A percentile compares a stretch with the other conserved stretches of the same genome.
Evolutionary conservation across 2,113 vertebrate genomes (phyloP).

Genomic region (Pterocles orientalis): DNA sequence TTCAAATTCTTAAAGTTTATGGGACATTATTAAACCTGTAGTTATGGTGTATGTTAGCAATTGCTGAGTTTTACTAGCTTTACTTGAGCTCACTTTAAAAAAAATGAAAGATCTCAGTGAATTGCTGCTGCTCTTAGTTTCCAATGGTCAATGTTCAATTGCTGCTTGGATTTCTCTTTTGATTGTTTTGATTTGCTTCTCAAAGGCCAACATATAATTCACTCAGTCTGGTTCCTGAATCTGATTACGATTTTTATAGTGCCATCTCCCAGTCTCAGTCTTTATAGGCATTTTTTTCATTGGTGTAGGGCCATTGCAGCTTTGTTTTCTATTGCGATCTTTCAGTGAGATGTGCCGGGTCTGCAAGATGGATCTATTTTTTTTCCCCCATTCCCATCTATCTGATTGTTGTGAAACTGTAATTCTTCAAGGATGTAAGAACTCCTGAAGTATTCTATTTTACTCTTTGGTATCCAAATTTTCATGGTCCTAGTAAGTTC

Average conservation of each 20-base stretch:
- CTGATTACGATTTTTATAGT: background rate
- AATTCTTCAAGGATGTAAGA: background rate
- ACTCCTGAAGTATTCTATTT: background rate
- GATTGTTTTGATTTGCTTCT: constrained; percentile 33
- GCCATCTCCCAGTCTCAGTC: background rate
- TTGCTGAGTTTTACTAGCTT: constrained; percentile 43
- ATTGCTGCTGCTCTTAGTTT: background rate
- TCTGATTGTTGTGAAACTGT: background rate
- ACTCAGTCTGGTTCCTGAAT: background rate
- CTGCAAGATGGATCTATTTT: background rate
- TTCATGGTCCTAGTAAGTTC: background rate
- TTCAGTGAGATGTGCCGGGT: background rate
- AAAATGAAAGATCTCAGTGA: background rate
- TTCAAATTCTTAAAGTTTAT: constrained; percentile 16
- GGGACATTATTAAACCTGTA: constrained; percentile 16
- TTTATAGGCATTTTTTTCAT: background rate
- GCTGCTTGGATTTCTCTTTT: constrained; percentile 27
- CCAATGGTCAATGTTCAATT: background rate
- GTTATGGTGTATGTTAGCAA: constrained; percentile 32
- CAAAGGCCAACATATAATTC: constrained; percentile 17
- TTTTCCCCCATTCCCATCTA: background rate
- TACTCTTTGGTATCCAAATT: background rate
- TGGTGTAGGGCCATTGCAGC: background rate
- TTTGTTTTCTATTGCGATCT: background rate
- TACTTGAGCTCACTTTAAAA: constrained; percentile 11